These are phyloP conservation scores for Athalia circularis DNA, from an alignment of 2,888 invertebrate genomes.

Conservation along the genomic window DNA sequence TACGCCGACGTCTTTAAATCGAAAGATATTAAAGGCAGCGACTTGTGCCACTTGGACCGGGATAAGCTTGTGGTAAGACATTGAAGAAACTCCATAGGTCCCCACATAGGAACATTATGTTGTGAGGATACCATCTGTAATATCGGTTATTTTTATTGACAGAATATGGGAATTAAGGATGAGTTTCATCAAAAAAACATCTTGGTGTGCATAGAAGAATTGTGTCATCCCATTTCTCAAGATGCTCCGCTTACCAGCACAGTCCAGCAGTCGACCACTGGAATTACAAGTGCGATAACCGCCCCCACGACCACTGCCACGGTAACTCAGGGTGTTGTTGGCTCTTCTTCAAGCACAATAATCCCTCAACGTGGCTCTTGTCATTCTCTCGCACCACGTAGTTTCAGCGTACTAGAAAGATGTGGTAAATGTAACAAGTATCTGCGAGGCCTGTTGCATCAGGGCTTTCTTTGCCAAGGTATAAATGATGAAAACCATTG, in stretches of 20 bases:
- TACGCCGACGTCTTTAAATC: slow-evolving; percentile 84
- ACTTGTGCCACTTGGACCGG: slow-evolving; percentile 80
- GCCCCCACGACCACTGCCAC: no score
- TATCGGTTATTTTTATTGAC: slow-evolving; percentile 59
- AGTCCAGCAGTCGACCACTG: slow-evolving; percentile 52
- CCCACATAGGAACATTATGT: neutral
- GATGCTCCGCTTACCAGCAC: slow-evolving; percentile 50
- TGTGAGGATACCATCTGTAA: neutral
- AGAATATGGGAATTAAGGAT: slow-evolving; percentile 86
- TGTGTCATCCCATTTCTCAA: slow-evolving; percentile 69
- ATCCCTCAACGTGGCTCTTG: neutral
- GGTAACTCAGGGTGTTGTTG: slow-evolving; percentile 7
- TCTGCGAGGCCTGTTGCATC: slow-evolving; percentile 82
- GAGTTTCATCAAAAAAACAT: slow-evolving; percentile 84
- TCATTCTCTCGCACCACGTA: slow-evolving; percentile 79
- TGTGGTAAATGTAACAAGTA: slow-evolving; percentile 86
- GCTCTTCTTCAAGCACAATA: slow-evolving; percentile 40
- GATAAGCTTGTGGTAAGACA: slow-evolving; percentile 81
- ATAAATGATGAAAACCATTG: no score
- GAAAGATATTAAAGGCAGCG: slow-evolving; percentile 82
- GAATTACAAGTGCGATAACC: neutral
- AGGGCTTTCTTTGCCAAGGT: slow-evolving; percentile 83
- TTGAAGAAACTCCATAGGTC: neutral
- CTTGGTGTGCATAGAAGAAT: slow-evolving; percentile 81
- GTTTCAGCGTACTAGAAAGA: slow-evolving; percentile 81